Evolutionary conservation across 1,140 invertebrate species (phyloP).

Genomic region (Drosophila melanica): DNA sequence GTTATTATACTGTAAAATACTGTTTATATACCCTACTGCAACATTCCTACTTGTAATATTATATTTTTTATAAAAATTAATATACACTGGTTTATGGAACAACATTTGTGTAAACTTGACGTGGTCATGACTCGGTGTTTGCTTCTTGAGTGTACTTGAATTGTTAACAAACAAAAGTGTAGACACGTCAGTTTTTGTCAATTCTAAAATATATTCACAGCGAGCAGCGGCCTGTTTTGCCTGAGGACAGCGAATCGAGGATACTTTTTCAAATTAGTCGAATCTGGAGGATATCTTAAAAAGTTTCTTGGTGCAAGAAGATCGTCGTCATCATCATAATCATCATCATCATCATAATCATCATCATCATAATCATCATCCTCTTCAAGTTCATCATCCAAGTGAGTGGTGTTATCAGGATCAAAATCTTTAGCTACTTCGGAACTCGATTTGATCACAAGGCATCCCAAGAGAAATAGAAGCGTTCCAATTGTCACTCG

Average conservation of each 20-base stretch:
- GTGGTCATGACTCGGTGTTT: not conserved
- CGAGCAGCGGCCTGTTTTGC: not conserved
- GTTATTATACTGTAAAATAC: too few relatives aligned
- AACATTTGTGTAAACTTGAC: conserved; percentile 22
- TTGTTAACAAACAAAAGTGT: not conserved
- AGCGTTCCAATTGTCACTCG: conserved; percentile 27
- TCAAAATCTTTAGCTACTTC: not conserved
- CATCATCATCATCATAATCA: not conserved
- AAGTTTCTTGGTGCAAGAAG: conserved; percentile 35
- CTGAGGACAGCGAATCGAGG: conserved; percentile 53
- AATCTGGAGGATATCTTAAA: conserved; percentile 29
- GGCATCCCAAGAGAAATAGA: conserved; percentile 16
- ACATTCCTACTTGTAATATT: too few relatives aligned
- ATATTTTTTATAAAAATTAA: conserved; percentile 8
- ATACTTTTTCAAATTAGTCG: conserved; percentile 14
- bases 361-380: not conserved
- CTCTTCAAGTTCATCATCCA: not conserved
- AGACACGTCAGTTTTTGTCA: conserved; percentile 16
- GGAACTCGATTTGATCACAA: not conserved
- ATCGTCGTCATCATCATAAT: not conserved
- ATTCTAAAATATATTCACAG: not conserved
- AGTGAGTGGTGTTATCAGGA: not conserved
- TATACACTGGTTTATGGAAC: not conserved
- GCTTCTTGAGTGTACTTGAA: not conserved
- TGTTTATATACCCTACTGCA: too few relatives aligned